These are phyloP conservation scores for Oplegnathus fasciatus DNA, from an alignment of 2,113 vertebrate species.

Conservation along the genomic window DNA sequence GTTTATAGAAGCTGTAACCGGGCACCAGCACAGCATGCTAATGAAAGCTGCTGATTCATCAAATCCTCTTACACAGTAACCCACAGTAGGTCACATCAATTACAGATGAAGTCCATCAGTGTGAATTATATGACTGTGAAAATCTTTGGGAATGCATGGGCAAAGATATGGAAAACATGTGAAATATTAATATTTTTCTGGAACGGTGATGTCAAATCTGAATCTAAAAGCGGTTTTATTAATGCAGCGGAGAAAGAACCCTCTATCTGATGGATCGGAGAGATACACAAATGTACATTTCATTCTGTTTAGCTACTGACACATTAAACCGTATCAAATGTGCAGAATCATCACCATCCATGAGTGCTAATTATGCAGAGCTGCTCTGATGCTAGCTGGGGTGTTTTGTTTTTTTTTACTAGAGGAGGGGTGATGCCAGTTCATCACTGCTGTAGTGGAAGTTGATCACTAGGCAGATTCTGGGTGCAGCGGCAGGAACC, in stretches of 20 bases:
- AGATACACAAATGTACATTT: constrained; percentile 16
- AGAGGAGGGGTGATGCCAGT: constrained; percentile 63
- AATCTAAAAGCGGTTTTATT: constrained; percentile 37
- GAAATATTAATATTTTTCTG: constrained; percentile 58
- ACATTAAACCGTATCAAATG: constrained; percentile 42
- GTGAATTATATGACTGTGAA: constrained; percentile 32
- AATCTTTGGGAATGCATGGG: constrained; percentile 13
- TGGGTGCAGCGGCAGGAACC: constrained; percentile 74
- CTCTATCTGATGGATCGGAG: neutral
- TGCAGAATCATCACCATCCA: constrained; percentile 66
- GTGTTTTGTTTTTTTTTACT: constrained; percentile 1
- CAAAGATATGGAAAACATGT: constrained; percentile 28
- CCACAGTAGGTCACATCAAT: constrained; percentile 49
- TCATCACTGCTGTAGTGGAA: constrained; percentile 74
- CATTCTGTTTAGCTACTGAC: constrained; percentile 20
- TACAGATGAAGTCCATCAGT: constrained; percentile 45
- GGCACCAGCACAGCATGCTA: constrained; percentile 30
- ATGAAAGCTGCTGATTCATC: constrained; percentile 74
- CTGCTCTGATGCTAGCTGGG: constrained; percentile 48
- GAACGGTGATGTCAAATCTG: constrained; percentile 30
- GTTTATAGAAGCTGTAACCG: constrained; percentile 46
- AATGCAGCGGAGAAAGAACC: constrained; percentile 3
- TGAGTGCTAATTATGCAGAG: constrained; percentile 69
- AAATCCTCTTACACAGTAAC: constrained; percentile 40
- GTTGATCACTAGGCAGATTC: constrained; percentile 85